Conservation (phyloP, 2,113 vertebrate genomes). For the Monopterus albus region DNA sequence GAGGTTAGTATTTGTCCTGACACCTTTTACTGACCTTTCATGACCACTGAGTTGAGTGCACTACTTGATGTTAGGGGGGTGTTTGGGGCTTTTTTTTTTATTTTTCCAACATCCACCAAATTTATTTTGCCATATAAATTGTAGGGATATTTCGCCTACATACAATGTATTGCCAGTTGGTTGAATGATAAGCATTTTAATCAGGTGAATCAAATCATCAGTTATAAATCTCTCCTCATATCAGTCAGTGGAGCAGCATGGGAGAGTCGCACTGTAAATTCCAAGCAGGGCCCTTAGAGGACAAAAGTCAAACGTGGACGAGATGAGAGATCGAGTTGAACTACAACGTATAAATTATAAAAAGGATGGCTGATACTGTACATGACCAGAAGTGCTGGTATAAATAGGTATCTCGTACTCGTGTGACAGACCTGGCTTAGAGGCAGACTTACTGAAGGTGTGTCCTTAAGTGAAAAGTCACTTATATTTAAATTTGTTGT, state of each 20-base stretch:
- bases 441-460: not conserved
- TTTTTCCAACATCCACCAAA: too few relatives aligned
- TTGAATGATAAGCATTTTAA: not conserved
- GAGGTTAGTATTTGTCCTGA: not conserved
- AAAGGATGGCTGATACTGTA: not conserved
- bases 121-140: not conserved
- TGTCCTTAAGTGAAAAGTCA: not conserved
- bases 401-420: not conserved
- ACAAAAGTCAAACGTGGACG: not conserved
- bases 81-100: too few relatives aligned
- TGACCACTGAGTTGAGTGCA: not conserved
- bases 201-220: not conserved
- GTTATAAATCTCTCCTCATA: not conserved
- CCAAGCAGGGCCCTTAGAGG: not conserved
- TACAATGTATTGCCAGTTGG: not conserved
- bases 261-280: not conserved
- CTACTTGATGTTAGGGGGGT: too few relatives aligned
- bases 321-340: not conserved
- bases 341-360: not conserved
- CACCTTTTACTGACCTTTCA: not conserved
- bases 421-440: not conserved
- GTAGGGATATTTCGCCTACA: not conserved
- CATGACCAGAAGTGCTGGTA: not conserved
- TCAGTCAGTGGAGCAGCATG: not conserved
- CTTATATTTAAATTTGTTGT: not conserved